phyloP scores from a whole-genome alignment of 1,140 invertebrate genomes.

The Aphelenchoides avenae region DNA sequence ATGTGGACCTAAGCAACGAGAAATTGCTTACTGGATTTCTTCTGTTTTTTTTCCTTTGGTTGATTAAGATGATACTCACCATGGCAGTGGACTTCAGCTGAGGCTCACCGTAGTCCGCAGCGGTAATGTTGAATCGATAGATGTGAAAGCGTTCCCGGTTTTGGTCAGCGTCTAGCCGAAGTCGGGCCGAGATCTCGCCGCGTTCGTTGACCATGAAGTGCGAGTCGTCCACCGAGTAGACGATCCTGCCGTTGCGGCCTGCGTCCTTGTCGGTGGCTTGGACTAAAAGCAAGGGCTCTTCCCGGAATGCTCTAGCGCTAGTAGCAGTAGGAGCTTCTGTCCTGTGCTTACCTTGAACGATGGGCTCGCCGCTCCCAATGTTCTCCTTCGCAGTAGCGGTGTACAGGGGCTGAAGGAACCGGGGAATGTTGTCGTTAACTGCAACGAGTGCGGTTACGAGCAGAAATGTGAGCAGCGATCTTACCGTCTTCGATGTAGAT shows the following conservation, averaged over 20 bases:
- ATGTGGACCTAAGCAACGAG: constrained; percentile 40
- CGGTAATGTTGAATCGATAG: constrained; percentile 75
- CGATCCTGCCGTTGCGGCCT: constrained; percentile 41
- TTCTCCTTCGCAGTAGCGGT: constrained; percentile 75
- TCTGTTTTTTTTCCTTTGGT: too few species aligned
- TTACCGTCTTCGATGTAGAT: constrained; percentile 78
- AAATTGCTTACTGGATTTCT: constrained; percentile 8
- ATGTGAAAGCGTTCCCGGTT: constrained; percentile 45
- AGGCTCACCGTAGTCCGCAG: constrained; percentile 80
- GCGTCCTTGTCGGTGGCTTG: constrained; percentile 46
- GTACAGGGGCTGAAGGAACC: constrained; percentile 76
- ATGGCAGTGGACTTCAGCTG: constrained; percentile 75
- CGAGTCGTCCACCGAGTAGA: constrained; percentile 44
- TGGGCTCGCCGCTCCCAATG: constrained; percentile 60
- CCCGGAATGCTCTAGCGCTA: neutral
- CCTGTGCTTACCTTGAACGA: constrained; percentile 34
- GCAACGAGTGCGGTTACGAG: too few species aligned
- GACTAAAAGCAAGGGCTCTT: constrained; percentile 31
- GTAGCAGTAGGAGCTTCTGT: constrained; percentile 1
- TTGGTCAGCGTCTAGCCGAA: constrained; percentile 51
- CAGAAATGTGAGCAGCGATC: too few species aligned
- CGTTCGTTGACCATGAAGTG: constrained; percentile 48
- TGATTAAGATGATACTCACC: constrained; percentile 15
- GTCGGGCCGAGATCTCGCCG: constrained; percentile 43
- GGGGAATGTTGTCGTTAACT: constrained; percentile 83